phyloP scores from a whole-genome alignment of 2,113 vertebrate genomes.

The Ondatra zibethicus region DNA sequence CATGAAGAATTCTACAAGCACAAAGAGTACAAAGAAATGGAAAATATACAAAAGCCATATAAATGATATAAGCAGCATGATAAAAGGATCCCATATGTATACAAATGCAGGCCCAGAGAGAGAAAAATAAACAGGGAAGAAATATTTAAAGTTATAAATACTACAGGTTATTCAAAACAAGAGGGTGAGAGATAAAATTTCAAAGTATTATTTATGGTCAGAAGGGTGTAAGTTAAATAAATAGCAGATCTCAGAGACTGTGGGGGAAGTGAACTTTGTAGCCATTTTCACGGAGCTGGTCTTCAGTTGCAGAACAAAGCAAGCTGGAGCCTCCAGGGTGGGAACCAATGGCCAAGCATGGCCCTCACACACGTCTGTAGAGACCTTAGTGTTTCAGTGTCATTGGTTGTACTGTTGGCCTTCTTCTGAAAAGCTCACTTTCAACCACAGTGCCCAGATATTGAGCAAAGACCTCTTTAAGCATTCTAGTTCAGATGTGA shows the following conservation, averaged over 20 bases:
- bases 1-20: not conserved
- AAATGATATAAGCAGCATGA: not conserved
- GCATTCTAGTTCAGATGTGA: not conserved
- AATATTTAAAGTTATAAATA: slow-evolving; percentile 36
- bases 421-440: not conserved
- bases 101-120: not conserved
- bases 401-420: not conserved
- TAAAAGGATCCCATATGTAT: not conserved
- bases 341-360: not conserved
- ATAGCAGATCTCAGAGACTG: not conserved
- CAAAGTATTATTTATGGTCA: not conserved
- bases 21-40: not conserved
- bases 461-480: not conserved
- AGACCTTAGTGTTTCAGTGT: not conserved
- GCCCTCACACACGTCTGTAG: no score
- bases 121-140: not conserved
- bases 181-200: not conserved
- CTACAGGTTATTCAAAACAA: not conserved
- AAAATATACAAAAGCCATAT: not conserved
- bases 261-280: not conserved
- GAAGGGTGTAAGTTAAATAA: not conserved
- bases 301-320: not conserved
- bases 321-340: not conserved
- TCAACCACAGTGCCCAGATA: not conserved
- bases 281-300: not conserved